These are phyloP conservation scores for Misgurnus mizolepis DNA, from an alignment of 2,113 vertebrate species.

Conservation along the genomic window DNA sequence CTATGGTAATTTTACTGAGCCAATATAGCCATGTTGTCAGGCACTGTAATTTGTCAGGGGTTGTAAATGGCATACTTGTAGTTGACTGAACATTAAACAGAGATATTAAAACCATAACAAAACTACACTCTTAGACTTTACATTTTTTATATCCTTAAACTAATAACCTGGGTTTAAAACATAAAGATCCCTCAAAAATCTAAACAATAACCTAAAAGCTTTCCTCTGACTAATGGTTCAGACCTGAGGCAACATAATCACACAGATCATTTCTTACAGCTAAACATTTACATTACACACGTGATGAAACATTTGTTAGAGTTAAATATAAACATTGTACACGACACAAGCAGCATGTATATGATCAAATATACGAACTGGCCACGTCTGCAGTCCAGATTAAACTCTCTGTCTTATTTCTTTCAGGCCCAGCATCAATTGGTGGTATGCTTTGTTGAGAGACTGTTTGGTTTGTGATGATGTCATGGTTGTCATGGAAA, in stretches of 20 bases:
- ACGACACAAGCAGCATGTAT: background rate
- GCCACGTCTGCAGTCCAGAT: background rate
- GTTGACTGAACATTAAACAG: background rate
- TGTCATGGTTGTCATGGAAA: slow-evolving; percentile 51
- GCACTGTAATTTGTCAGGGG: no score
- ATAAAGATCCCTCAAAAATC: background rate
- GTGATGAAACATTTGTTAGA: background rate
- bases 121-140: background rate
- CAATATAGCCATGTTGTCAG: no score
- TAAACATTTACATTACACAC: background rate
- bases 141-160: background rate
- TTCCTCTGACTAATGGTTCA: slow-evolving; percentile 9
- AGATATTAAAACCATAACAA: background rate
- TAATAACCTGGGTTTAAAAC: background rate
- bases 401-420: slow-evolving; percentile 24
- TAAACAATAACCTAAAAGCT: slow-evolving; percentile 1
- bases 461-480: slow-evolving; percentile 48
- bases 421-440: background rate
- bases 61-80: background rate
- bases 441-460: slow-evolving; percentile 1
- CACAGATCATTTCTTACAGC: slow-evolving; percentile 7
- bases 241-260: slow-evolving; percentile 4
- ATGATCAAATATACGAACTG: no score
- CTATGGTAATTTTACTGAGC: no score
- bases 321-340: slow-evolving; percentile 3